Evolutionary conservation across 1,140 invertebrate genomes (phyloP).

Genomic region (Brachionus asplanchnoidis): DNA sequence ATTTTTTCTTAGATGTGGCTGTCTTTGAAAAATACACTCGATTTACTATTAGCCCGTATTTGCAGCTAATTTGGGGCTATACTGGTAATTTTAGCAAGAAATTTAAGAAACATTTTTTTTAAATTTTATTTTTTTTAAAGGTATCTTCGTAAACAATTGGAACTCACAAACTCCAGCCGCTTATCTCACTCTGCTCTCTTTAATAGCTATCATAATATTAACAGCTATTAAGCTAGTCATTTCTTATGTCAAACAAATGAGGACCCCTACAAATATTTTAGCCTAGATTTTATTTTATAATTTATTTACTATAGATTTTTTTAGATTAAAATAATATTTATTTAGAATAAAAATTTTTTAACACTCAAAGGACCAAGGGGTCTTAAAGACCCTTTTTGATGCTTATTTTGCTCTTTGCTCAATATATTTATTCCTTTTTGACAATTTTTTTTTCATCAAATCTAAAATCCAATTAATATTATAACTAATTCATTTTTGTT

Average conservation of each 20-base stretch:
- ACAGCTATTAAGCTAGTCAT: neutral
- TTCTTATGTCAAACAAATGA: neutral
- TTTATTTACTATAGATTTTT: no score
- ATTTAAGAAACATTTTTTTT: neutral
- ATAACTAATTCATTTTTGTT: no score
- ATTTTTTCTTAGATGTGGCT: neutral
- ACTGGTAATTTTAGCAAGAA: neutral
- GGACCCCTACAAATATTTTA: neutral
- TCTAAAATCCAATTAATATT: no score
- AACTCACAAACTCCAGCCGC: neutral
- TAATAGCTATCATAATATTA: neutral
- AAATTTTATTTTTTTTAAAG: neutral
- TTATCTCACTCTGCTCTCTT: neutral
- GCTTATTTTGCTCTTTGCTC: no score
- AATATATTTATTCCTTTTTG: no score
- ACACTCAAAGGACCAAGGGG: no score
- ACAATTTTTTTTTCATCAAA: no score
- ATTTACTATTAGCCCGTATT: neutral
- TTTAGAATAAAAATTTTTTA: no score
- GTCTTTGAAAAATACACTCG: neutral
- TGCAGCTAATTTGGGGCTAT: neutral
- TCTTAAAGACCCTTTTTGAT: no score
- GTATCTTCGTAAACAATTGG: neutral
- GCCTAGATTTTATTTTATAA: no score
- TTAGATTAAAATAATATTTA: neutral